Conservation (phyloP, 2,113 vertebrate genomes). For the Gasterosteus nipponicus region DNA sequence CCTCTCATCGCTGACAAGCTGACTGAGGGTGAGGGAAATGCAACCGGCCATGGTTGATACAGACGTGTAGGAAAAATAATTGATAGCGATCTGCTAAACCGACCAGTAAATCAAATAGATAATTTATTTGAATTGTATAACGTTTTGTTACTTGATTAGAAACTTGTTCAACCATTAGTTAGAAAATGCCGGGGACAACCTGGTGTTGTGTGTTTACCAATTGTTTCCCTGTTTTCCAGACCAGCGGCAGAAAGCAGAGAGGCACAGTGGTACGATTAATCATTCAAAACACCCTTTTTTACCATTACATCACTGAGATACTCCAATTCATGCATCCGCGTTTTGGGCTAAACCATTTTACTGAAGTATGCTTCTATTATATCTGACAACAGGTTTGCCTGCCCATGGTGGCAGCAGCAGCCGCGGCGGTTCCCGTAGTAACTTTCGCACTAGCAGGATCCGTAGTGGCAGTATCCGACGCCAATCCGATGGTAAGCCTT, state of each 20-base stretch:
- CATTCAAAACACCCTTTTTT: background rate
- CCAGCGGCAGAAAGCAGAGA: conserved; percentile 57
- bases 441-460: no score
- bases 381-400: conserved; percentile 1
- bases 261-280: background rate
- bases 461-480: background rate
- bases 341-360: background rate
- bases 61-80: background rate
- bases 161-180: background rate
- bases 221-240: conserved; percentile 30
- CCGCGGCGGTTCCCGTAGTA: no score
- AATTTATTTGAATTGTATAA: background rate
- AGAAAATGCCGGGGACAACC: background rate
- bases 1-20: conserved; percentile 87
- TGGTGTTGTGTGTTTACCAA: background rate
- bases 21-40: conserved; percentile 74
- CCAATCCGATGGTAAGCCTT: background rate
- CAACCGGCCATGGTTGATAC: conserved; percentile 49
- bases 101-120: conserved; percentile 18
- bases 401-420: background rate
- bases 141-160: background rate
- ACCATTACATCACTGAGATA: background rate
- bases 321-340: background rate
- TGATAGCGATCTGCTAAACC: conserved; percentile 76
- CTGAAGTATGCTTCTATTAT: background rate